Conservation (phyloP, 1,140 invertebrate genomes). For the Parapsyche elsis region DNA sequence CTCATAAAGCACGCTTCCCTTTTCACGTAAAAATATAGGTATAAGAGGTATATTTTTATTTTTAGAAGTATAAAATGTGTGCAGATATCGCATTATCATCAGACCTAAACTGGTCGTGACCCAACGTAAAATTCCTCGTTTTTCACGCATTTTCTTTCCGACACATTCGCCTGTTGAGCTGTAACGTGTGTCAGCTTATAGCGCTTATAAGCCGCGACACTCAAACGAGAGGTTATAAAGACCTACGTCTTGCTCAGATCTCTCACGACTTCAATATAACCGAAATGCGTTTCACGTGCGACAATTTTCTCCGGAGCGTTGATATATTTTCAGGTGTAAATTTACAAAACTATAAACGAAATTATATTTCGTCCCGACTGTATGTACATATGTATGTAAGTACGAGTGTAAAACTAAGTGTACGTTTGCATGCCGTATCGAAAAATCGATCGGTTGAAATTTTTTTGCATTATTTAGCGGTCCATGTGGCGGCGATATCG, state of each 20-base stretch:
- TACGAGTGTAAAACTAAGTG: too few species aligned
- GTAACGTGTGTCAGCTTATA: conserved; percentile 15
- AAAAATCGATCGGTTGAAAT: too few species aligned
- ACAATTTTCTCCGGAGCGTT: background rate
- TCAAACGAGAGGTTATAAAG: background rate
- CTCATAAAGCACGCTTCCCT: background rate
- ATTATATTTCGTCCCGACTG: background rate
- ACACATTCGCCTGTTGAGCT: conserved; percentile 21
- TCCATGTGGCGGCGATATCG: too few species aligned
- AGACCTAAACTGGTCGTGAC: background rate
- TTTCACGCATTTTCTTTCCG: background rate
- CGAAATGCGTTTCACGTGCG: background rate
- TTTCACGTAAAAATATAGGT: too few species aligned
- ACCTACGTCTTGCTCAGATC: conserved; percentile 1
- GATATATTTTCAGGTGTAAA: too few species aligned
- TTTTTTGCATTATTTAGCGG: too few species aligned
- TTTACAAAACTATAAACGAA: too few species aligned
- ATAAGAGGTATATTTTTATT: too few species aligned
- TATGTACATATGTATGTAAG: background rate
- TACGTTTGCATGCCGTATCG: too few species aligned
- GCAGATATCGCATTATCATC: background rate
- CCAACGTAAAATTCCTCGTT: background rate
- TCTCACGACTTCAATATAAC: background rate
- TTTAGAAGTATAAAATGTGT: background rate
- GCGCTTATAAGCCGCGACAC: background rate